phyloP scores from a whole-genome alignment of 2,888 invertebrate genomes.

The Ophion costatus region DNA sequence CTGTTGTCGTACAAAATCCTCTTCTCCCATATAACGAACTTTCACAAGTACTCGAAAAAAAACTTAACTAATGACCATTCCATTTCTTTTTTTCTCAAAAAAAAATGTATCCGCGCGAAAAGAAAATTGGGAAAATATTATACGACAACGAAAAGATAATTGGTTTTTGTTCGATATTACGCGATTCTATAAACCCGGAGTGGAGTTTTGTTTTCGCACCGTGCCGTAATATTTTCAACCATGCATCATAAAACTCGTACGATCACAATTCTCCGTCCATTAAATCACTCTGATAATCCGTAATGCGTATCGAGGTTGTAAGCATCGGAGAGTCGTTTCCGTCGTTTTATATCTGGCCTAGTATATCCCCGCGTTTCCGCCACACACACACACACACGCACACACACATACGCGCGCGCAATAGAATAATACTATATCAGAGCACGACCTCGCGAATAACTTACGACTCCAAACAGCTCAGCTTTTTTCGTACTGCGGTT shows the following conservation, averaged over 20 bases:
- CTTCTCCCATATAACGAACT: too few relatives aligned
- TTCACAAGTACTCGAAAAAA: too few relatives aligned
- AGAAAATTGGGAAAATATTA: too few relatives aligned
- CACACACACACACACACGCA: slow-evolving; percentile 8
- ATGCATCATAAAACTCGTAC: slow-evolving; percentile 17
- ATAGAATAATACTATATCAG: slow-evolving; percentile 58
- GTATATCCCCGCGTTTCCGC: slow-evolving; percentile 16
- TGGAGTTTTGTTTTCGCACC: not conserved
- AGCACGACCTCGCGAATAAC: slow-evolving; percentile 53
- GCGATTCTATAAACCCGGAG: too few relatives aligned
- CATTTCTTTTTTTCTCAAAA: too few relatives aligned
- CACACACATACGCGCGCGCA: not conserved
- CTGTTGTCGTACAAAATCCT: not conserved
- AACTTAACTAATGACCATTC: too few relatives aligned
- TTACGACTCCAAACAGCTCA: slow-evolving; percentile 58
- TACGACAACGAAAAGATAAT: too few relatives aligned
- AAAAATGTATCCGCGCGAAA: too few relatives aligned
- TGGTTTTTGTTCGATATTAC: too few relatives aligned
- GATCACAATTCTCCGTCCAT: slow-evolving; percentile 52
- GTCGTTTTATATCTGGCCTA: slow-evolving; percentile 56
- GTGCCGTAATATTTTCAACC: not conserved
- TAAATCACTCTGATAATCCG: slow-evolving; percentile 62
- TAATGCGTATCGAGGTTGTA: slow-evolving; percentile 44
- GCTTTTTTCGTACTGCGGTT: slow-evolving; percentile 30
- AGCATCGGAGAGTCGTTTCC: slow-evolving; percentile 57